Evolutionary conservation across 2,888 invertebrate genomes (phyloP), one percentile per base, ranked within the genome.

Genomic region (Pyrocoelia pectoralis): DNA sequence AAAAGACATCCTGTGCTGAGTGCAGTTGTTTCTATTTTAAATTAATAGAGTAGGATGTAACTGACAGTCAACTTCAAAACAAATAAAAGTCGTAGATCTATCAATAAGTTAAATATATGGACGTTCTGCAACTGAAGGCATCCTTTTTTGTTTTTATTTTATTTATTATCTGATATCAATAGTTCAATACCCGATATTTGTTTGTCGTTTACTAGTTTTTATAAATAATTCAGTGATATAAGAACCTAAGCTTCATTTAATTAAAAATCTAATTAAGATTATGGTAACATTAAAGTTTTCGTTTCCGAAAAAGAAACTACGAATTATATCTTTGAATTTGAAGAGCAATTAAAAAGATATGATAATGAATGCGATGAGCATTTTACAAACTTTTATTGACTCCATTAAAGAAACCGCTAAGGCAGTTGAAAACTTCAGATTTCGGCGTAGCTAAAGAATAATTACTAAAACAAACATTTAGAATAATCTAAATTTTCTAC

Each of bases 331-430:
- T 50, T 18, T 6, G 4, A 19, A 46, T 46, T 56, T 55, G 46
- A 17, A 55, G 55, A 56, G 49, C 49, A 49, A 56, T 56, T 56
- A 56, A 55, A 55, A 55, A 46, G 29, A 29, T 46, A 15, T 48
- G 46, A 33, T 56, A 33, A 17, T 48, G 56, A 17, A 46, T 29
- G 48, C 15, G 29, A 55, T 28, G 56, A 28, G 29, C 17, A 33
- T 48, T 48, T 48, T 48, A 17, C 17, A 29, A 56, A 56, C 46
- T 48, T 56, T 56, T 46, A 40, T 33, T 17, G 18, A 38, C 56
- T 50, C 49, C 56, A 50, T 56, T 56, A 56, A 48, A 46, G 46
- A 46, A 46, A 46, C 46, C 46, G 46, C 18, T 14, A 17, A 46
- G 46, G 17, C 18, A 18, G 18, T 17, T 17, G 18, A 46, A 46